Evolutionary conservation across 2,113 vertebrate species (phyloP).

Genomic region (Acanthochromis polyacanthus): DNA sequence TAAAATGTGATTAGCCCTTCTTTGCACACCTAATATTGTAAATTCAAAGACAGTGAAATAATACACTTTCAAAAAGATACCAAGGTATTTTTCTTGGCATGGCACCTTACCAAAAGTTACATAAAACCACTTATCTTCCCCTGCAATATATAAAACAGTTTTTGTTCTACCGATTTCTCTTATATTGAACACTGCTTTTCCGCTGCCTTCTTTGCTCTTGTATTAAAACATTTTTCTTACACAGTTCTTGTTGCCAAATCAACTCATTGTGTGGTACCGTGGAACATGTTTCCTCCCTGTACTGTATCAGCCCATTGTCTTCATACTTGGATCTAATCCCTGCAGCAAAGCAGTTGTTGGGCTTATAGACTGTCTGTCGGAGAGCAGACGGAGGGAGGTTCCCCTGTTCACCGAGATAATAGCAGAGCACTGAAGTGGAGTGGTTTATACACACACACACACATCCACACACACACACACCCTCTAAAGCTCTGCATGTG

Average conservation of each 20-base stretch:
- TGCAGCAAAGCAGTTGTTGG: constrained; percentile 49
- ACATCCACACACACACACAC: constrained; percentile 22
- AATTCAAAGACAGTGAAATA: too few relatives aligned
- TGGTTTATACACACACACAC: constrained; percentile 58
- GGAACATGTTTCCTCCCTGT: constrained; percentile 31
- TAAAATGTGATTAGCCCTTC: not conserved
- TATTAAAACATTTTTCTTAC: not conserved
- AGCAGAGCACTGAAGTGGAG: constrained; percentile 70
- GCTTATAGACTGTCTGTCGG: constrained; percentile 48
- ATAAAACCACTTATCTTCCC: too few relatives aligned
- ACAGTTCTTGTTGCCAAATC: constrained; percentile 42
- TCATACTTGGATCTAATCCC: constrained; percentile 65
- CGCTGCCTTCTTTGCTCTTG: not conserved
- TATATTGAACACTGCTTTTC: not conserved
- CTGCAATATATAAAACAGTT: too few relatives aligned
- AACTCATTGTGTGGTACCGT: constrained; percentile 15
- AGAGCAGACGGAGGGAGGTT: constrained; percentile 72
- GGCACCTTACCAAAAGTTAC: not conserved
- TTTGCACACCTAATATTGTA: too few relatives aligned
- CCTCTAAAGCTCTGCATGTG: constrained; percentile 71
- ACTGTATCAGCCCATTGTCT: constrained; percentile 58
- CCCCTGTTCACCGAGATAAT: constrained; percentile 72
- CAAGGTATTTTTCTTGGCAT: too few relatives aligned
- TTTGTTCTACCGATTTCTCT: not conserved
- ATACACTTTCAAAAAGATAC: too few relatives aligned